phyloP scores from a whole-genome alignment of 2,113 vertebrate species.

The Spea multiplicata region DNA sequence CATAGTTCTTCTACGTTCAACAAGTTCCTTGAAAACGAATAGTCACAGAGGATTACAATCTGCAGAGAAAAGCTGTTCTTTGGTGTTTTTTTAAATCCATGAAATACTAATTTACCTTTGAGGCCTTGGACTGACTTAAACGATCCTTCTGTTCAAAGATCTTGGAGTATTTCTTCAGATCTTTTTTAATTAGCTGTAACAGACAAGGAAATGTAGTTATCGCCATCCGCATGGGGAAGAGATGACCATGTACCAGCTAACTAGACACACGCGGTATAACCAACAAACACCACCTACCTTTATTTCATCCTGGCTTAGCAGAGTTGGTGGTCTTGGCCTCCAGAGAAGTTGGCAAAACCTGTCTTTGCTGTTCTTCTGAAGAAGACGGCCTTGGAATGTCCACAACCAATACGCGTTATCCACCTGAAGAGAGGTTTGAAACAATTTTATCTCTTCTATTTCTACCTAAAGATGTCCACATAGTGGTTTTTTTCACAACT shows the following conservation, averaged over 20 bases:
- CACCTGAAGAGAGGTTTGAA: constrained; percentile 77
- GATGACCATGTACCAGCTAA: no score
- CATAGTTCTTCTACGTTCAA: constrained; percentile 90
- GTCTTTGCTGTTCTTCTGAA: constrained; percentile 97
- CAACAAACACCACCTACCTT: constrained; percentile 68
- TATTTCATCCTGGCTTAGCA: constrained; percentile 83
- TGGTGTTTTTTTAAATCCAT: not conserved
- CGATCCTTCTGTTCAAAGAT: constrained; percentile 99
- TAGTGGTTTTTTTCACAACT: no score
- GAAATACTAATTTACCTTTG: constrained; percentile 76
- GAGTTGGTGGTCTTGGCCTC: constrained; percentile 85
- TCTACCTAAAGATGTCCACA: no score
- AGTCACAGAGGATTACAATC: not conserved
- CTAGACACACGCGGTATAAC: not conserved
- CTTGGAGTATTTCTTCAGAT: constrained; percentile 97
- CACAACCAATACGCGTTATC: constrained; percentile 98
- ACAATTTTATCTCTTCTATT: no score
- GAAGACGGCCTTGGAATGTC: constrained; percentile 96
- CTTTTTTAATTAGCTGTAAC: constrained; percentile 92
- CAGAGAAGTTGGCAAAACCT: constrained; percentile 96
- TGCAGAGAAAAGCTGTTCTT: not conserved
- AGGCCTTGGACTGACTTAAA: constrained; percentile 96
- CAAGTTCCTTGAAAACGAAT: constrained; percentile 74
- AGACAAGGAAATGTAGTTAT: constrained; percentile 8
- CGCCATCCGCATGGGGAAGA: not conserved